A percentile compares a stretch with the other conserved stretches of the same genome.
Conservation (phyloP, 2,797 vertebrate species). For the Garrulus glandarius region DNA sequence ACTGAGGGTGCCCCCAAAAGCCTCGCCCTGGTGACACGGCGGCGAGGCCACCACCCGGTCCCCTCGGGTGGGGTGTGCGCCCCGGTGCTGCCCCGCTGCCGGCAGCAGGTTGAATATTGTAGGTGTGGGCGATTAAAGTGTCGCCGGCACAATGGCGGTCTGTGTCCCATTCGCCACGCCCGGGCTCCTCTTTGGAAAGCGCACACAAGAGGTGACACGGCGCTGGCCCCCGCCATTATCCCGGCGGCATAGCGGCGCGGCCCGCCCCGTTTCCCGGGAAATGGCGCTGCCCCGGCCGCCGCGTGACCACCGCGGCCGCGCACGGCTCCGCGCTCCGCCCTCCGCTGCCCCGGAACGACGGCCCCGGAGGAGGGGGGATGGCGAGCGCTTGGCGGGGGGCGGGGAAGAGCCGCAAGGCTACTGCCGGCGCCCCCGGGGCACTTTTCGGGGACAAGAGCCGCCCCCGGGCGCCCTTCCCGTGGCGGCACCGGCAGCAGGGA, state of each 20-base stretch:
- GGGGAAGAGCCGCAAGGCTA: too few relatives aligned
- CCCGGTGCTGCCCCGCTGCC: constrained; percentile 89
- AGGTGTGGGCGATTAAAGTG: constrained; percentile 98
- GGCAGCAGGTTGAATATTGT: constrained; percentile 99
- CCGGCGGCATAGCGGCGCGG: constrained; percentile 93
- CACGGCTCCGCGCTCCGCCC: background rate
- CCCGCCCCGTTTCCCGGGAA: constrained; percentile 89
- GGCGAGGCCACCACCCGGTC: background rate
- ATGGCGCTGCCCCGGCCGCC: constrained; percentile 65
- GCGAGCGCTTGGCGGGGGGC: background rate
- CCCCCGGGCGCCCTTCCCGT: background rate
- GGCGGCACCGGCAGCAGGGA: background rate
- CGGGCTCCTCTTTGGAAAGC: constrained; percentile 85
- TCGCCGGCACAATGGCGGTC: constrained; percentile 93
- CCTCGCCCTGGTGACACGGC: background rate
- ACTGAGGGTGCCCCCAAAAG: background rate
- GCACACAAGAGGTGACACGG: constrained; percentile 85
- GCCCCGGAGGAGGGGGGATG: background rate
- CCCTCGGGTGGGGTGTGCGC: constrained; percentile 78
- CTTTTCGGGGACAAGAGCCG: background rate
- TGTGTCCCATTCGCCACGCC: constrained; percentile 99
- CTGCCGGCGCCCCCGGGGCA: background rate
- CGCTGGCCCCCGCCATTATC: constrained; percentile 87
- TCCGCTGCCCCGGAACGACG: background rate
- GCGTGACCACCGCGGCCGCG: background rate